Base-by-base conservation (phyloP, 2,888 invertebrate species). In the Gibbula magus region DNA sequence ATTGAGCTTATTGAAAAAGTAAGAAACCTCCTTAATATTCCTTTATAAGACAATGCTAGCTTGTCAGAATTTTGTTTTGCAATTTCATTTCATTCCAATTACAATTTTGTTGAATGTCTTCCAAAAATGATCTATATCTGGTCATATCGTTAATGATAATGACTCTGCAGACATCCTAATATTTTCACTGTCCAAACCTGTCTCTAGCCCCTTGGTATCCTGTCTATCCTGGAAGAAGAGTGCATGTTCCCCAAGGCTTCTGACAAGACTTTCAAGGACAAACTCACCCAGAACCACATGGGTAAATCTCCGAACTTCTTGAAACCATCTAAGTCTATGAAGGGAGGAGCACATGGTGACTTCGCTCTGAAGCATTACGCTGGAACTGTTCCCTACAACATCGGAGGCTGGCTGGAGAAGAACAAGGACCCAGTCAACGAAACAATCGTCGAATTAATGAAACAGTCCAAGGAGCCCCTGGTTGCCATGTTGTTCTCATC, bases 201-300 rank as follows among this genome's bases (percentile, higher is more conserved):
- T 56, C n/a, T 20, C 16, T 81, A 99, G 99, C 99, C 99, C 93
- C 97, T 99, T 97, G 99, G 99, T 96, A 98, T 99, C 95, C 95
- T 99, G 94, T 99, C 99, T 94, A 99, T 99, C 95, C 97, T 99
- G 95, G 99, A 99, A 95, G 99, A 99, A 96, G 99, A 99, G 95
- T 99, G 98, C 97, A 99, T 99, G 98, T 99, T 99, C 96, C 99
- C 99, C 94, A 99, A 99, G 95, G 99, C 99, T 93, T 97, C 98
- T 91, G 99, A 99, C 94, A 96, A 95, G 94, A 98, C 99, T 94
- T 99, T 99, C 95, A 96, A 97, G 94, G 98, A 99, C 94, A 99
- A 99, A 95, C 95, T 99, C 95, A 97, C 96, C 95, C 96, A 96
- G 95, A 98, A 99, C 95, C 99, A 99, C 94, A 96, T 99, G 95